Conservation (phyloP, 2,113 vertebrate genomes). For the Nothocercus nigrocapillus region DNA sequence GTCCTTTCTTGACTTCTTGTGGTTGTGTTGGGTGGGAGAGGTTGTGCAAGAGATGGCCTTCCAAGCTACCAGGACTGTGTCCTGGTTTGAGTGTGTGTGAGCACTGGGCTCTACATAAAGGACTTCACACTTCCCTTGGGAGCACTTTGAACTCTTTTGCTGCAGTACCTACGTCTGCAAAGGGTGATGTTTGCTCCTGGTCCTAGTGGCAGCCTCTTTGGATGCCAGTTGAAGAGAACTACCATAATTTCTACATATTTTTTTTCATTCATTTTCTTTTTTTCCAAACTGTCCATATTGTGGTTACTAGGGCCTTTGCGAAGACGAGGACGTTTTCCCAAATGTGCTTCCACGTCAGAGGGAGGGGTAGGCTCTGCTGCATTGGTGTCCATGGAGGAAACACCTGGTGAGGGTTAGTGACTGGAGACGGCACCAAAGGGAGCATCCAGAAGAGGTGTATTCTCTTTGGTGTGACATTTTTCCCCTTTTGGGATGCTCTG, state of each 20-base stretch:
- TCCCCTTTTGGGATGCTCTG: no score
- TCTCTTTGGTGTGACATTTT: no score
- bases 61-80: not conserved
- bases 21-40: no score
- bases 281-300: not conserved
- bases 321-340: not conserved
- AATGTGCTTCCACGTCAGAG: not conserved
- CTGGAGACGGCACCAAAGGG: not conserved
- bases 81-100: not conserved
- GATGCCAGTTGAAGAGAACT: not conserved
- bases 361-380: not conserved
- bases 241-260: not conserved
- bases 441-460: no score
- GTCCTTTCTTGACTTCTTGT: not conserved
- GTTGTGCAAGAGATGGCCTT: not conserved
- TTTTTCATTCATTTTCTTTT: not conserved
- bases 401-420: not conserved
- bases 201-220: not conserved
- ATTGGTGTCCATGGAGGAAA: not conserved
- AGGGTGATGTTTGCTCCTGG: not conserved
- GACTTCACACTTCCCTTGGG: no score
- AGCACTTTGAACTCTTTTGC: not conserved
- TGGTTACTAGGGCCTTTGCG: not conserved
- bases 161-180: not conserved
- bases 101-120: not conserved